These are phyloP conservation scores for Apaloderma vittatum DNA, from an alignment of 2,113 vertebrate genomes.

Conservation along the genomic window DNA sequence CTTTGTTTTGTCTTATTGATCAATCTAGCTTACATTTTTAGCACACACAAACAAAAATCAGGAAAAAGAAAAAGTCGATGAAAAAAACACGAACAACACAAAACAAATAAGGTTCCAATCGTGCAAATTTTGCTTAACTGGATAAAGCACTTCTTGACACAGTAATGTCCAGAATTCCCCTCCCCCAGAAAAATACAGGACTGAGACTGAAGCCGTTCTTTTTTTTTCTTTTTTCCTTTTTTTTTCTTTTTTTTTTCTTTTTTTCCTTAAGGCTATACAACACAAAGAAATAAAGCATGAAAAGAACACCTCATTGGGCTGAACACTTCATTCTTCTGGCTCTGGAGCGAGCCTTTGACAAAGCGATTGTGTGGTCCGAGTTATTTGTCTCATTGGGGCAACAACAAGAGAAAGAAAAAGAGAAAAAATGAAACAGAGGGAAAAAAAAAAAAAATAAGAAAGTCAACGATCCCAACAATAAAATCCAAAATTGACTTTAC, in stretches of 20 bases:
- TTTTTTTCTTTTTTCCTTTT: not conserved
- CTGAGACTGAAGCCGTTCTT: slow-evolving; percentile 84
- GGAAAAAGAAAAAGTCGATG: slow-evolving; percentile 49
- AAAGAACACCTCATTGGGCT: slow-evolving; percentile 79
- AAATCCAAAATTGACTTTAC: slow-evolving; percentile 89
- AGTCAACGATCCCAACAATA: slow-evolving; percentile 86
- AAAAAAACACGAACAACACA: slow-evolving; percentile 89
- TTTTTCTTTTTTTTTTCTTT: not conserved
- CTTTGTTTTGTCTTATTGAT: slow-evolving; percentile 70
- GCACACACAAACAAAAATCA: slow-evolving; percentile 84
- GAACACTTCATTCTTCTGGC: slow-evolving; percentile 72
- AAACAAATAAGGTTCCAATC: slow-evolving; percentile 86
- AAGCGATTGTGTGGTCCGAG: slow-evolving; percentile 70
- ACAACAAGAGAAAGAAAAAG: slow-evolving; percentile 63
- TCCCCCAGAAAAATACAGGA: slow-evolving; percentile 81
- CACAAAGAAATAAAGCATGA: slow-evolving; percentile 87
- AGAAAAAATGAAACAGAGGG: slow-evolving; percentile 5
- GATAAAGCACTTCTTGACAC: slow-evolving; percentile 92
- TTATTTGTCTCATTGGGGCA: slow-evolving; percentile 68
- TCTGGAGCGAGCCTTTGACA: slow-evolving; percentile 70
- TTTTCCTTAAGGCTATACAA: slow-evolving; percentile 91
- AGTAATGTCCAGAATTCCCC: slow-evolving; percentile 86
- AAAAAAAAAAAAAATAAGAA: slow-evolving; percentile 56
- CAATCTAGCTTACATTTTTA: slow-evolving; percentile 79
- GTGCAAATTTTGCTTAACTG: slow-evolving; percentile 94